Conservation (phyloP, 2,888 invertebrate genomes). For the Tupiocoris notatus region DNA sequence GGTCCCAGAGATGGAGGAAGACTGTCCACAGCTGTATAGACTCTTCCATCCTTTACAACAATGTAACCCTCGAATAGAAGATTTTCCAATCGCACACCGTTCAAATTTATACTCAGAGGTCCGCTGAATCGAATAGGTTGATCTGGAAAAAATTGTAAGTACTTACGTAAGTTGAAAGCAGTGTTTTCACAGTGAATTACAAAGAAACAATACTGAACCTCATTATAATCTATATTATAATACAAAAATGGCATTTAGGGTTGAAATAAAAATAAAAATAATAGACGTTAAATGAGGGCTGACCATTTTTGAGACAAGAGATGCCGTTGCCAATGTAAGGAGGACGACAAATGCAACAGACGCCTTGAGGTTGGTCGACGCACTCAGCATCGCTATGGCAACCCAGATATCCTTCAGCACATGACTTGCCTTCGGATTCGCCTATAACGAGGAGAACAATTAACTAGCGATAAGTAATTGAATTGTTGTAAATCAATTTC, state of each 20-base stretch:
- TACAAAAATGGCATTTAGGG: conserved; percentile 17
- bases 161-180: too few species aligned
- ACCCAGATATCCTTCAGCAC: conserved; percentile 50
- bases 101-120: conserved; percentile 78
- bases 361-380: conserved; percentile 76
- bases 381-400: conserved; percentile 83
- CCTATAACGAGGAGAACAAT: too few species aligned
- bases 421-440: conserved; percentile 12
- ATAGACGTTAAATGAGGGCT: too few species aligned
- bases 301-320: conserved; percentile 60
- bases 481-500: too few species aligned
- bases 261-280: too few species aligned
- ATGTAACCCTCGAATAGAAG: conserved; percentile 90
- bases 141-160: too few species aligned
- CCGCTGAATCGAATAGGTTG: conserved; percentile 85
- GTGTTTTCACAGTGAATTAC: too few species aligned
- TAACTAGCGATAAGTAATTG: too few species aligned
- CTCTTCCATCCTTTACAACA: conserved; percentile 79
- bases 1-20: conserved; percentile 72
- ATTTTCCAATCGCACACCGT: conserved; percentile 69
- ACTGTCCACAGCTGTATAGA: conserved; percentile 86
- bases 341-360: conserved; percentile 83
- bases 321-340: conserved; percentile 91
- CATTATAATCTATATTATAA: too few species aligned
- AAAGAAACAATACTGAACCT: too few species aligned